Percentiles rank a stretch among this genome's conserved stretches.
Evolutionary conservation across 2,797 vertebrate species (phyloP).

Genomic region (Benthosema pterotum): DNA sequence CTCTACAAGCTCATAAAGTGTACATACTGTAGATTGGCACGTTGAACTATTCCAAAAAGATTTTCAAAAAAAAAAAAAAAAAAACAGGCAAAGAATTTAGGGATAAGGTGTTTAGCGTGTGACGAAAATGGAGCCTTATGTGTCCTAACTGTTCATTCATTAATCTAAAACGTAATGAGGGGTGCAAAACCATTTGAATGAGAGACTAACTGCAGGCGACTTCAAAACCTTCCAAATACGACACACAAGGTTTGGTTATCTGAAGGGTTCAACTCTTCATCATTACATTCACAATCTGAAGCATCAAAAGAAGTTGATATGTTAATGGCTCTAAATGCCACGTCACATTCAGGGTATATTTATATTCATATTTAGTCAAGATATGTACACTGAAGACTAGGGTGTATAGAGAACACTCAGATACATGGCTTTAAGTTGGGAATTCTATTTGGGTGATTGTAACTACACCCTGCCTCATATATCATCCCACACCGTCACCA

Average conservation of each 20-base stretch:
- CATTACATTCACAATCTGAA: conserved; percentile 23
- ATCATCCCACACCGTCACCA: too few relatives aligned
- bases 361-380: conserved; percentile 4
- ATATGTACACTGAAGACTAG: conserved; percentile 1
- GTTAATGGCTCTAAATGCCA: conserved; percentile 11
- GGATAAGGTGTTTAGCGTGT: too few relatives aligned
- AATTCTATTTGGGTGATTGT: not conserved
- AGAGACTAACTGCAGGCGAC: not conserved
- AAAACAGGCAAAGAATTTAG: too few relatives aligned
- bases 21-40: too few relatives aligned
- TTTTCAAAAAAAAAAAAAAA: too few relatives aligned
- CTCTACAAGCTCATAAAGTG: too few relatives aligned
- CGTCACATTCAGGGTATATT: conserved; percentile 7
- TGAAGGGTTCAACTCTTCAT: conserved; percentile 9
- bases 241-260: conserved; percentile 6
- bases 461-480: too few relatives aligned
- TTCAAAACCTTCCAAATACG: not conserved
- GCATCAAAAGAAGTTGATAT: conserved; percentile 32
- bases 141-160: not conserved
- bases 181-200: not conserved
- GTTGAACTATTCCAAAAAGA: too few relatives aligned
- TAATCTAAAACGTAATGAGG: conserved; percentile 7
- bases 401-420: not conserved
- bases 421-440: conserved; percentile 22
- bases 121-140: too few relatives aligned